Base-by-base conservation (phyloP, 2,888 invertebrate genomes). In the Drosophila sordidapex region DNA sequence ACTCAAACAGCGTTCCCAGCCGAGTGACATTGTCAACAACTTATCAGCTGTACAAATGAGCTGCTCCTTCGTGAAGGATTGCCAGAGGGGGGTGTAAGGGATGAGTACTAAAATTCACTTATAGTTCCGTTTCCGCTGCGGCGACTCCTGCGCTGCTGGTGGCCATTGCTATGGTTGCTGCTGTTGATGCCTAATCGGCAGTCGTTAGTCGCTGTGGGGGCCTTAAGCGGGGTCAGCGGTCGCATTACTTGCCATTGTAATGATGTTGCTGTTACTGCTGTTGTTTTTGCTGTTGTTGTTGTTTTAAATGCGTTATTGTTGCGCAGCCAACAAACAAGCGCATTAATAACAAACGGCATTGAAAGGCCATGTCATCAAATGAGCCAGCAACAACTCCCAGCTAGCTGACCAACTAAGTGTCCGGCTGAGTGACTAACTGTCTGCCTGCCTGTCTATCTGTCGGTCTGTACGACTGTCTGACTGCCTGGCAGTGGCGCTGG, bases 291-390 rank as follows among this genome's bases (percentile, higher is more conserved):
- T 33, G 25, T 35, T 66, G 68, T 67, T 76, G 62, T 81, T 77
- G 87, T 69, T 84, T 90, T 83, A 88, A 90, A 90, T 83, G 83
- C 83, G 89, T 81, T 86, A 88, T 86, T 86, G 88, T 88, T 71
- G 70, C 83, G 62, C 63, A 65, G 77, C 49, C 73, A 73, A 77
- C 87, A 85, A 81, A 77, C 83, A 82, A 79, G 70, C 75, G 82
- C 83, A 90, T 90, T 88, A 90, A 89, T 90, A 88, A 88, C 86
- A 79, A 87, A 73, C 73, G 70, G 72, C 88, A 88, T 83, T 86
- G 83, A 88, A 85, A 72, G 88, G 70, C 83, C 77, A 74, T 79
- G 77, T 83, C 89, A 90, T 82, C 81, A 88, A 90, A 90, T 90
- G 87, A 83, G 69, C 70, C 87, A 80, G 76, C 81, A 83, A 63